Conservation (phyloP, 2,113 vertebrate genomes). For the Camelus bactrianus region DNA sequence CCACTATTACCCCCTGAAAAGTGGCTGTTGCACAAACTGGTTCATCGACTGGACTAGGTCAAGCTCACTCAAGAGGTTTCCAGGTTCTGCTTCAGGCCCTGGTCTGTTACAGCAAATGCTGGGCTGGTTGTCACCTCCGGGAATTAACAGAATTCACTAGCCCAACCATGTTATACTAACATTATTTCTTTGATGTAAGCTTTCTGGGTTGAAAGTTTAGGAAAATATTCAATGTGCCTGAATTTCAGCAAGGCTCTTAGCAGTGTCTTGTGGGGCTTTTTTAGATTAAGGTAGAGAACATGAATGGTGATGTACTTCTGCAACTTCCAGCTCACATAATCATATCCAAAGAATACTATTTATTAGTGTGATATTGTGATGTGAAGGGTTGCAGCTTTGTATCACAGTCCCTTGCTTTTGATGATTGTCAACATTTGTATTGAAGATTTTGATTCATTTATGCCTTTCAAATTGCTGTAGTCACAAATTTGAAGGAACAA, state of each 20-base stretch:
- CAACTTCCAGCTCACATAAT: neutral
- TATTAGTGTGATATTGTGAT: neutral
- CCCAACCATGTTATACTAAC: neutral
- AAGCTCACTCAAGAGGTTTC: neutral
- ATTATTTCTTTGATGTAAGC: neutral
- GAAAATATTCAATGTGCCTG: neutral
- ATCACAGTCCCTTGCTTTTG: neutral
- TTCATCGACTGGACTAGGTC: neutral
- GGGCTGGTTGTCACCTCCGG: neutral
- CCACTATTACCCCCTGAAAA: neutral
- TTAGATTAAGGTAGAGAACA: neutral
- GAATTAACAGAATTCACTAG: neutral
- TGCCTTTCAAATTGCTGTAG: neutral
- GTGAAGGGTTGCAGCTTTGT: neutral
- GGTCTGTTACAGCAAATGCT: neutral
- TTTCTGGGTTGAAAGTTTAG: neutral
- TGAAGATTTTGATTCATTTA: neutral
- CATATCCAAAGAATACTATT: neutral
- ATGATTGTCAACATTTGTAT: neutral
- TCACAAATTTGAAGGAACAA: constrained; percentile 23
- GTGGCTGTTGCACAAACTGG: neutral
- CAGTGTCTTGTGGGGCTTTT: neutral
- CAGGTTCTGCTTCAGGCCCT: neutral
- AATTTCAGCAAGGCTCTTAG: neutral
- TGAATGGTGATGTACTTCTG: neutral